Base-by-base conservation (phyloP, 1,140 invertebrate genomes). In the Drosophila biarmipes region DNA sequence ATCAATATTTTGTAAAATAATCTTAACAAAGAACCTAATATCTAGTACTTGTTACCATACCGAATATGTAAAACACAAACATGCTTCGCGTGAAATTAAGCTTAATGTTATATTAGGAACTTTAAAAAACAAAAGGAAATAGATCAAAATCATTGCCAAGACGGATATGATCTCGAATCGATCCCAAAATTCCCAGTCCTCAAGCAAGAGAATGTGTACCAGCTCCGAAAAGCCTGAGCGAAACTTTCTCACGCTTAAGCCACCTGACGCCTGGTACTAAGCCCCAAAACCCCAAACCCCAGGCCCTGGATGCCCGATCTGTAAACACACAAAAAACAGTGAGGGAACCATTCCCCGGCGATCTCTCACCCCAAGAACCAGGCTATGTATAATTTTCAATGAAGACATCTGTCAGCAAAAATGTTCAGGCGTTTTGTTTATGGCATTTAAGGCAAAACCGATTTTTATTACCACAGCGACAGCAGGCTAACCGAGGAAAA, bases 401-500 rank as follows among this genome's bases (percentile, higher is more conserved):
- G 90, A 91, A 91, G 90, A 91, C 90, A 91, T 91, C 89, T 91
- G 90, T 90, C 90, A 90, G 80, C 87, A 69, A 84, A 89, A 91
- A 90, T 90, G 82, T 78, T 89, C 79, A 77, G 84, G 84, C 84
- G 84, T 89, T 89, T 89, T 89, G 84, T 89, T 89, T 89, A 89
- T 89, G 79, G 84, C 79, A 84, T 84, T 89, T 87, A 87, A 82
- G 66, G 86, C 86, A 90, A 90, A 86, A 79, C 78, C 80, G 84
- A 91, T 91, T 84, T 91, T 91, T 91, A 91, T 86, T 89, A 90
- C 89, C 89, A 63, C 80, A 85, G 46, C 46, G 46, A 82, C 67
- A 85, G 38, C 66, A 72, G 58, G 37, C n/a, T n/a, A 31, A 10
- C 29, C 29, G 6, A 31, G 29, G 29, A 8, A 40, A 40, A 40